Conservation (phyloP, 2,888 invertebrate genomes). For the Acrobasis consociella region DNA sequence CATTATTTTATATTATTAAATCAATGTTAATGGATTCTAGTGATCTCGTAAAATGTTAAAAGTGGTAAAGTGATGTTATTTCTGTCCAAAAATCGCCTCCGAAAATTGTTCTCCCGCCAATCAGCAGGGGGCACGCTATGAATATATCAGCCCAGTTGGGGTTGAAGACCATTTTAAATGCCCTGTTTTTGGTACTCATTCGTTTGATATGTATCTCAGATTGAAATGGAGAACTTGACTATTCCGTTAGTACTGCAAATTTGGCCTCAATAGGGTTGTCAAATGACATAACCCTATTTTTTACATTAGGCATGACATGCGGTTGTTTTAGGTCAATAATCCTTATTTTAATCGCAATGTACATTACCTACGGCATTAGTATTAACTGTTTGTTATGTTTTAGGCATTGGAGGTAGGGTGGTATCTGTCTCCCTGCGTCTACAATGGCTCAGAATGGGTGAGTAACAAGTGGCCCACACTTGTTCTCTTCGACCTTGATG, state of each 20-base stretch:
- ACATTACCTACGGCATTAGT: constrained; percentile 35
- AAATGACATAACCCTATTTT: constrained; percentile 82
- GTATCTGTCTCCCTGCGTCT: constrained; percentile 52
- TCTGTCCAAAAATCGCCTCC: constrained; percentile 49
- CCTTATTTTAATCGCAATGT: constrained; percentile 46
- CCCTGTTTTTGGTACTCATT: constrained; percentile 35
- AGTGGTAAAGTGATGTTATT: constrained; percentile 38
- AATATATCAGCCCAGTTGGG: constrained; percentile 47
- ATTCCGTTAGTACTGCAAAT: constrained; percentile 52
- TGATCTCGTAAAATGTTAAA: constrained; percentile 47
- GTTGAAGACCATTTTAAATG: constrained; percentile 44
- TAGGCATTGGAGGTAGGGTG: constrained; percentile 54
- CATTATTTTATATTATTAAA: constrained; percentile 45
- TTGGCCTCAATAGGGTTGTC: constrained; percentile 68
- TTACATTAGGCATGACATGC: constrained; percentile 77
- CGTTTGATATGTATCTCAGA: constrained; percentile 38
- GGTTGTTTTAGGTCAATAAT: constrained; percentile 68
- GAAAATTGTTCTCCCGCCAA: constrained; percentile 77
- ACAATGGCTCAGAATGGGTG: constrained; percentile 78
- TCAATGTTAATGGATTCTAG: constrained; percentile 50
- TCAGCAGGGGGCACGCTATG: constrained; percentile 79
- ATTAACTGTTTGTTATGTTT: constrained; percentile 52
- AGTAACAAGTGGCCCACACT: constrained; percentile 51
- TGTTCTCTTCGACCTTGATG: constrained; percentile 59
- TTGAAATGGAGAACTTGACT: constrained; percentile 40